Evolutionary conservation across 1,140 invertebrate genomes (phyloP).

Genomic region (Dysdera silvatica): DNA sequence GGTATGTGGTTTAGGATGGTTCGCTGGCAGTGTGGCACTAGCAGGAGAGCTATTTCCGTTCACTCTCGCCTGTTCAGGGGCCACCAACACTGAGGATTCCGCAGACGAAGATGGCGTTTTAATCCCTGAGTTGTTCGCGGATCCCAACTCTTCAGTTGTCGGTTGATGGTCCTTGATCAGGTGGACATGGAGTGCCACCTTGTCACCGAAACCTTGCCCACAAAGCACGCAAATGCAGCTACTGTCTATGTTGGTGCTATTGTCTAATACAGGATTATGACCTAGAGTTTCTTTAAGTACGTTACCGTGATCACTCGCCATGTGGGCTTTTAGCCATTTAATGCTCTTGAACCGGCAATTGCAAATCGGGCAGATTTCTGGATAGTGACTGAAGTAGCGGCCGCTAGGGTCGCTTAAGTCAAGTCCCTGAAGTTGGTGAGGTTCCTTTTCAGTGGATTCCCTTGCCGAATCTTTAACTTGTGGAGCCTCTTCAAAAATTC

Average conservation of each 20-base stretch:
- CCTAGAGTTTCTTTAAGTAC: constrained; percentile 55
- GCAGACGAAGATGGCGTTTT: constrained; percentile 18
- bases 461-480: constrained; percentile 26
- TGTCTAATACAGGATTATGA: constrained; percentile 14
- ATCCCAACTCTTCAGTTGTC: constrained; percentile 35
- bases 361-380: constrained; percentile 77
- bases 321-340: constrained; percentile 81
- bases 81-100: neutral
- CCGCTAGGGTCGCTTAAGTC: constrained; percentile 49
- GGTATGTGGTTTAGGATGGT: neutral
- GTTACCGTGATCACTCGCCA: constrained; percentile 75
- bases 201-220: constrained; percentile 46
- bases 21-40: constrained; percentile 16
- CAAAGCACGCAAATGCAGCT: constrained; percentile 46
- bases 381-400: constrained; percentile 60
- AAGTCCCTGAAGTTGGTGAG: constrained; percentile 11
- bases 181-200: constrained; percentile 51
- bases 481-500: constrained; percentile 64
- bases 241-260: constrained; percentile 12
- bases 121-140: constrained; percentile 28
- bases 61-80: constrained; percentile 23
- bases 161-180: constrained; percentile 51
- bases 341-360: constrained; percentile 75
- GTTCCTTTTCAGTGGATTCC: constrained; percentile 20
- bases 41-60: constrained; percentile 22